A percentile compares a stretch with the other conserved stretches of the same genome.
Conservation (phyloP, 1,140 invertebrate species). For the Drosophila punjabiensis region DNA sequence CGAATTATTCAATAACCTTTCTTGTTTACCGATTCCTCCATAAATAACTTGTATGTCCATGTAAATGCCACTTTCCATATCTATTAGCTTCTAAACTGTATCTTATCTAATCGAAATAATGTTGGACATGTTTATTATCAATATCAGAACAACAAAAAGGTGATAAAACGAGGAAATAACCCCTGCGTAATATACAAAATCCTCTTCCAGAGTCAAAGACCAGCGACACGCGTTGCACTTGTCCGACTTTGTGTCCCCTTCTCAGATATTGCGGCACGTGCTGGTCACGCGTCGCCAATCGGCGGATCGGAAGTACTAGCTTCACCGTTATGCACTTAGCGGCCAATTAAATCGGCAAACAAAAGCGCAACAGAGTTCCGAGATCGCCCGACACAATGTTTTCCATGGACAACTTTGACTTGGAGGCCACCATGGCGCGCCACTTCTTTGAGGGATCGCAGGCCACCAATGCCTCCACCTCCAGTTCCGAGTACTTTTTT, state of each 20-base stretch:
- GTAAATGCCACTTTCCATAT: constrained; percentile 21
- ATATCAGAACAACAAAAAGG: constrained; percentile 13
- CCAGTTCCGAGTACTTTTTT: constrained; percentile 86
- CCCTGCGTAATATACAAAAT: constrained; percentile 26
- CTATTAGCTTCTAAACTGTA: constrained; percentile 4
- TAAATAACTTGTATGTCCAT: constrained; percentile 9
- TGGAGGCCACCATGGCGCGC: constrained; percentile 85
- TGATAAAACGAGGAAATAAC: constrained; percentile 30
- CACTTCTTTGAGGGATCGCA: constrained; percentile 85
- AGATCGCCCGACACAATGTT: constrained; percentile 70
- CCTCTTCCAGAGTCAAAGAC: constrained; percentile 58
- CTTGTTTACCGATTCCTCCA: not conserved
- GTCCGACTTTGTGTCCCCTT: constrained; percentile 18
- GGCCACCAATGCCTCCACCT: constrained; percentile 82
- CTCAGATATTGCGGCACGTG: constrained; percentile 54
- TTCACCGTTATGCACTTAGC: constrained; percentile 52
- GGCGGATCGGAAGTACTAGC: constrained; percentile 45
- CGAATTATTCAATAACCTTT: too few relatives aligned
- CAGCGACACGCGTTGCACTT: constrained; percentile 59
- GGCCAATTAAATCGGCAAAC: constrained; percentile 41
- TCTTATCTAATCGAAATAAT: constrained; percentile 63
- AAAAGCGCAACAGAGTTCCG: constrained; percentile 18
- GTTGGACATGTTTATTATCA: constrained; percentile 71
- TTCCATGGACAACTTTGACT: constrained; percentile 85
- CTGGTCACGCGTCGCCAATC: constrained; percentile 60